phyloP scores from a whole-genome alignment of 2,888 invertebrate genomes.

The Dinocampus coccinellae region DNA sequence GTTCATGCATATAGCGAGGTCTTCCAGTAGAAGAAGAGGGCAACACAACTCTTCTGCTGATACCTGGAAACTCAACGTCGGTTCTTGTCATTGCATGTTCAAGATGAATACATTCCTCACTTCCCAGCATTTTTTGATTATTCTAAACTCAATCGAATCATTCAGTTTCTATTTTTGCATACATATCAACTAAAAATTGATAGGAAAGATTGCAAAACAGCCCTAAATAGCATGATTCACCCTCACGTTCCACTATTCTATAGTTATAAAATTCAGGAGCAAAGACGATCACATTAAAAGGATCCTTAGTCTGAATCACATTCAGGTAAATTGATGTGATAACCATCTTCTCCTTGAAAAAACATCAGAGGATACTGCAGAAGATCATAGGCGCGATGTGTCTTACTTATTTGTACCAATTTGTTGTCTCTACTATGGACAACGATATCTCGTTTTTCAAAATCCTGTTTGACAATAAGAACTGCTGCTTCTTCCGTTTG shows the following conservation, averaged over 20 bases:
- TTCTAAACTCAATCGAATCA: constrained; percentile 54
- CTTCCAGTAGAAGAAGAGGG: no score
- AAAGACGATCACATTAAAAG: constrained; percentile 51
- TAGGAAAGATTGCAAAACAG: constrained; percentile 51
- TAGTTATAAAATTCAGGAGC: constrained; percentile 49
- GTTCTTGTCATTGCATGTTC: no score
- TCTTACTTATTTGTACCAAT: no score
- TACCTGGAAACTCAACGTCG: no score
- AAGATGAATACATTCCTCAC: constrained; percentile 54
- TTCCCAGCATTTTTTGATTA: constrained; percentile 55
- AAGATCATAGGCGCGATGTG: no score
- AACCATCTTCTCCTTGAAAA: constrained; percentile 53
- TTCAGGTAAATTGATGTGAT: constrained; percentile 45
- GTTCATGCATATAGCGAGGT: no score
- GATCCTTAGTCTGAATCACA: constrained; percentile 52
- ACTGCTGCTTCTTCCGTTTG: constrained; percentile 51
- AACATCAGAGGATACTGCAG: no score
- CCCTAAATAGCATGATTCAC: constrained; percentile 54
- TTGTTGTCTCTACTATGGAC: no score
- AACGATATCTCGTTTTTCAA: no score
- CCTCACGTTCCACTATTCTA: constrained; percentile 54
- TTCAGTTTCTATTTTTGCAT: constrained; percentile 63
- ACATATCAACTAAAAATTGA: constrained; percentile 64
- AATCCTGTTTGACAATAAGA: constrained; percentile 51
- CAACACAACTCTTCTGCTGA: no score